Conservation (phyloP, 1,140 invertebrate species). For the Cephus cinctus region DNA sequence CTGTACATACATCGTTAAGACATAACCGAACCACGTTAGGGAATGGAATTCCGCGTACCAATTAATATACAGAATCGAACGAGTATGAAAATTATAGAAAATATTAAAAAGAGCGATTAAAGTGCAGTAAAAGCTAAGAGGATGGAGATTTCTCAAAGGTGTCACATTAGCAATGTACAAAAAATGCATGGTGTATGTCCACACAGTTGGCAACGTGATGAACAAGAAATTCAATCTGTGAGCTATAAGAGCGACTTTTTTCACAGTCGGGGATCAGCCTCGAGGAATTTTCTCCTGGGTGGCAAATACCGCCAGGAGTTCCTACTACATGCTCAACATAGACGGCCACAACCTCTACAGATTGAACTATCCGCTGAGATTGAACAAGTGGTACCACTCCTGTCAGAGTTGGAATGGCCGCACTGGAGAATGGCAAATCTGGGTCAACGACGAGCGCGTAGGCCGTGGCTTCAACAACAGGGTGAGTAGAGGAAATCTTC, state of each 20-base stretch:
- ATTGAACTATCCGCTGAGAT: slow-evolving; percentile 75
- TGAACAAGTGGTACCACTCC: slow-evolving; percentile 81
- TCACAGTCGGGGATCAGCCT: slow-evolving; percentile 67
- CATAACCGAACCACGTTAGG: no score
- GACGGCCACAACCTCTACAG: slow-evolving; percentile 79
- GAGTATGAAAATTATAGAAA: no score
- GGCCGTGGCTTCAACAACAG: slow-evolving; percentile 81
- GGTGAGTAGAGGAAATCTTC: no score
- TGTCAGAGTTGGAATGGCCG: slow-evolving; percentile 84
- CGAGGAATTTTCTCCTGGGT: slow-evolving; percentile 75
- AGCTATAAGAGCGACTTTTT: neutral
- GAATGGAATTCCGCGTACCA: no score
- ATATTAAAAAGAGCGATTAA: no score
- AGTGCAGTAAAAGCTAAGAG: no score
- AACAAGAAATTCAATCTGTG: neutral
- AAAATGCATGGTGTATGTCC: no score
- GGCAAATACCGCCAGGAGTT: slow-evolving; percentile 73
- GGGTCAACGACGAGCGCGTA: slow-evolving; percentile 79
- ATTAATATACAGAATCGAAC: no score
- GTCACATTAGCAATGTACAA: no score
- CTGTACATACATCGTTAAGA: no score
- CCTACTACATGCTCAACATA: slow-evolving; percentile 76
- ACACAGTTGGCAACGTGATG: no score
- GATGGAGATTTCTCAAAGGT: no score
- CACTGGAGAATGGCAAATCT: slow-evolving; percentile 84